Conservation (phyloP, 2,113 vertebrate genomes). For the Cariama cristata region DNA sequence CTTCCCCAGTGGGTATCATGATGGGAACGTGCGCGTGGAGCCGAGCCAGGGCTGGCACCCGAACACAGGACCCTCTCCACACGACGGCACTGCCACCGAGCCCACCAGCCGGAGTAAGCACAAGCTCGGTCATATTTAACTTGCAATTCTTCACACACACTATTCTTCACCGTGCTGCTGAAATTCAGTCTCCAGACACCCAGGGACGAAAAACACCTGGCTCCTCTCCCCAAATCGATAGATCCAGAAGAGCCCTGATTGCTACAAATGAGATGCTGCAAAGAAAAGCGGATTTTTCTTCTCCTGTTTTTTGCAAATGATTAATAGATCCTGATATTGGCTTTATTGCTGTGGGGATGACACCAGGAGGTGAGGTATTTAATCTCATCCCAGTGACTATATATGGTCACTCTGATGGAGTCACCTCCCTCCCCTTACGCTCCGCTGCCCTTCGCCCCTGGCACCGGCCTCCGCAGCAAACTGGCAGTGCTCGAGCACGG, state of each 20-base stretch:
- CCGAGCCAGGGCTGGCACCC: neutral
- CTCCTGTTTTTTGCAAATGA: neutral
- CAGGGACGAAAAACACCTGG: neutral
- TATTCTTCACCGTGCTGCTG: neutral
- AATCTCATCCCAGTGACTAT: conserved; percentile 69
- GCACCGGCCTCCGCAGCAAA: conserved; percentile 53
- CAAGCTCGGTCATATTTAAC: neutral
- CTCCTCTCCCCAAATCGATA: neutral
- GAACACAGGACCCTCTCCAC: neutral
- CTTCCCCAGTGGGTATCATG: neutral
- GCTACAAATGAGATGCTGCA: neutral
- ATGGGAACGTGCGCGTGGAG: neutral
- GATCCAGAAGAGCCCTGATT: neutral
- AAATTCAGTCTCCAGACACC: neutral
- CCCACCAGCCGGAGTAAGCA: neutral
- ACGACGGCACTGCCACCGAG: neutral
- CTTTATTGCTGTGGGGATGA: neutral
- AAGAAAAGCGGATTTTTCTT: neutral
- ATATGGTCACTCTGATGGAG: conserved; percentile 73
- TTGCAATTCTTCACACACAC: neutral
- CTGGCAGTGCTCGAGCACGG: conserved; percentile 24
- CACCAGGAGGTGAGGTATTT: neutral
- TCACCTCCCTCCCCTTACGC: conserved; percentile 50
- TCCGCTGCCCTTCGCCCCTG: conserved; percentile 47
- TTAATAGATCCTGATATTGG: neutral